These are phyloP conservation scores for Brachyptera putata DNA, from an alignment of 2,888 invertebrate genomes.

Conservation along the genomic window DNA sequence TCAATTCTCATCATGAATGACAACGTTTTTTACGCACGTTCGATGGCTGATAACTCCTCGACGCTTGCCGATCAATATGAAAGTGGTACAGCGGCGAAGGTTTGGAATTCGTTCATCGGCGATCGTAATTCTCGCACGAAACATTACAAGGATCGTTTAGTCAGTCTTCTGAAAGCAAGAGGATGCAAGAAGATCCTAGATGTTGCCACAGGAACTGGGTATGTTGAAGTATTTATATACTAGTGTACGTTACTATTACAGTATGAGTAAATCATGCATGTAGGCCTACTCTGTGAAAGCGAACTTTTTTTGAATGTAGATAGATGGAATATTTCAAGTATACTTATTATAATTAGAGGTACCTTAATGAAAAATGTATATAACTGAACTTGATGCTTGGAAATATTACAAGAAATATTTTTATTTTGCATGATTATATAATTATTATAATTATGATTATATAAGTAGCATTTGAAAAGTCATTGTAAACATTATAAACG, in stretches of 20 bases:
- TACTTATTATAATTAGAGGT: too few relatives aligned
- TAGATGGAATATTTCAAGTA: too few relatives aligned
- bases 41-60: slow-evolving; percentile 76
- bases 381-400: too few relatives aligned
- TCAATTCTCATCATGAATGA: slow-evolving; percentile 5
- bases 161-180: slow-evolving; percentile 62
- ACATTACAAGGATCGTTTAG: slow-evolving; percentile 76
- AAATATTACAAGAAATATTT: too few relatives aligned
- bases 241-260: not conserved
- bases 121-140: slow-evolving; percentile 79
- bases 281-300: not conserved
- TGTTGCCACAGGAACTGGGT: slow-evolving; percentile 79
- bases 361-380: too few relatives aligned
- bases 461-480: too few relatives aligned
- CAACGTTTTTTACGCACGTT: slow-evolving; percentile 65
- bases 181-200: slow-evolving; percentile 73
- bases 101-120: slow-evolving; percentile 88
- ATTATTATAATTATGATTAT: too few relatives aligned
- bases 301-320: not conserved
- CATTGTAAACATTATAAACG: too few relatives aligned
- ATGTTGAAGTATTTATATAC: slow-evolving; percentile 37
- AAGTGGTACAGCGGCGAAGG: slow-evolving; percentile 83
- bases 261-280: not conserved
- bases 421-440: too few relatives aligned
- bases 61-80: slow-evolving; percentile 81